These are phyloP conservation scores for Typhlomys cinereus DNA, from an alignment of 2,113 vertebrate species.

Conservation along the genomic window DNA sequence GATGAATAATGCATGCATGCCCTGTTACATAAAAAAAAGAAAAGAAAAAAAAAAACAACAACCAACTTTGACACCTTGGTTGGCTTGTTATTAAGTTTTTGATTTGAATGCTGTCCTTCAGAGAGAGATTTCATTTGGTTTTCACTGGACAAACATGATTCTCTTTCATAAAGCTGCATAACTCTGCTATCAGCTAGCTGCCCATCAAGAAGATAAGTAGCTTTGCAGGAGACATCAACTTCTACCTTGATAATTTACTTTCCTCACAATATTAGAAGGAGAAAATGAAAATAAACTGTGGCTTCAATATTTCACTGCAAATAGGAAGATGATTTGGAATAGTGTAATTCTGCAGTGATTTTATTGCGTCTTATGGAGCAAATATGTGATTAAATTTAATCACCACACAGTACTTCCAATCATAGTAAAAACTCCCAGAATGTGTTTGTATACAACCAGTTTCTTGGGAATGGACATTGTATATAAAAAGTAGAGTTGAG, in stretches of 20 bases:
- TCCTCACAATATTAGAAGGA: constrained; percentile 37
- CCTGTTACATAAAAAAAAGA: background rate
- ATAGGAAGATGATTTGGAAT: constrained; percentile 22
- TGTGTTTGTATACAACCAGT: background rate
- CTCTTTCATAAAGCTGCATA: constrained; percentile 36
- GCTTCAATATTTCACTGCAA: constrained; percentile 41
- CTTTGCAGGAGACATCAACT: constrained; percentile 36
- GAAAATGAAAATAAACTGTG: constrained; percentile 54
- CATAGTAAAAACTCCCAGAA: constrained; percentile 43
- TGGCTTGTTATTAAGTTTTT: constrained; percentile 42
- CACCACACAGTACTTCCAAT: background rate
- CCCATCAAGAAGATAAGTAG: constrained; percentile 26
- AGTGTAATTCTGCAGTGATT: constrained; percentile 48
- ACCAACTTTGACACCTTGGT: background rate
- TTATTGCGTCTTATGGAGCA: constrained; percentile 29
- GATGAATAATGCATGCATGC: constrained; percentile 56
- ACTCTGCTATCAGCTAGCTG: background rate
- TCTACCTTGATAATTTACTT: constrained; percentile 51
- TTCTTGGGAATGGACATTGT: constrained; percentile 6
- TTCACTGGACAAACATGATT: constrained; percentile 46
- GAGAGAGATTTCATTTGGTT: constrained; percentile 57
- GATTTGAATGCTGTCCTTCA: constrained; percentile 52
- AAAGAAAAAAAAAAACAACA: background rate
- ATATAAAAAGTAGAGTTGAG: background rate
- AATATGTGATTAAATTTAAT: constrained; percentile 51